Conservation (phyloP, 2,888 invertebrate species). For the Alloscopus bannaensis region DNA sequence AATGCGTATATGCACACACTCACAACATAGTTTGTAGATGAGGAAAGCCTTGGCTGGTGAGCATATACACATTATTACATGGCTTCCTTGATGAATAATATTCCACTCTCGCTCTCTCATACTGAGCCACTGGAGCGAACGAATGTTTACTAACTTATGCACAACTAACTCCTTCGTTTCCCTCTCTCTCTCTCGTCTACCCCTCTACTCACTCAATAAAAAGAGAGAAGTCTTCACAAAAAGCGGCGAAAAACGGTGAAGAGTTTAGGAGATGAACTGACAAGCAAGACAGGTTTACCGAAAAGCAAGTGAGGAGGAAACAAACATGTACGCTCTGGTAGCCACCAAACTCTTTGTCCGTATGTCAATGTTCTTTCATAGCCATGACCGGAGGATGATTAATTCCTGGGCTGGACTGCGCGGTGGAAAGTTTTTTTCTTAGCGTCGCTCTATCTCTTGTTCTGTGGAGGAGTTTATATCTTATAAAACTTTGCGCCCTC, state of each 20-base stretch:
- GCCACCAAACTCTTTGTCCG: conserved; percentile 59
- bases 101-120: too few relatives aligned
- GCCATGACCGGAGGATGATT: conserved; percentile 58
- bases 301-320: conserved; percentile 60
- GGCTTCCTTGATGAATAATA: conserved; percentile 52
- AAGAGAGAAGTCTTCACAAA: conserved; percentile 24
- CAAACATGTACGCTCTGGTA: conserved; percentile 56
- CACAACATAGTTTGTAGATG: too few relatives aligned
- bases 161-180: conserved; percentile 47
- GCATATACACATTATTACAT: conserved; percentile 13
- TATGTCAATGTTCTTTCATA: conserved; percentile 60
- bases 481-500: neutral
- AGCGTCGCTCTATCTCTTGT: conserved; percentile 7
- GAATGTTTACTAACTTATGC: conserved; percentile 56
- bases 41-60: neutral
- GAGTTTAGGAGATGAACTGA: conserved; percentile 60
- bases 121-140: conserved; percentile 47
- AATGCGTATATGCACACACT: too few relatives aligned
- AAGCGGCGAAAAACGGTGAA: conserved; percentile 52
- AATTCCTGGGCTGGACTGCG: conserved; percentile 59
- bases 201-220: conserved; percentile 8
- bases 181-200: neutral
- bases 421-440: conserved; percentile 50
- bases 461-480: neutral
- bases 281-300: conserved; percentile 57